phyloP scores from a whole-genome alignment of 2,113 vertebrate genomes.

The Spilogale gracilis region DNA sequence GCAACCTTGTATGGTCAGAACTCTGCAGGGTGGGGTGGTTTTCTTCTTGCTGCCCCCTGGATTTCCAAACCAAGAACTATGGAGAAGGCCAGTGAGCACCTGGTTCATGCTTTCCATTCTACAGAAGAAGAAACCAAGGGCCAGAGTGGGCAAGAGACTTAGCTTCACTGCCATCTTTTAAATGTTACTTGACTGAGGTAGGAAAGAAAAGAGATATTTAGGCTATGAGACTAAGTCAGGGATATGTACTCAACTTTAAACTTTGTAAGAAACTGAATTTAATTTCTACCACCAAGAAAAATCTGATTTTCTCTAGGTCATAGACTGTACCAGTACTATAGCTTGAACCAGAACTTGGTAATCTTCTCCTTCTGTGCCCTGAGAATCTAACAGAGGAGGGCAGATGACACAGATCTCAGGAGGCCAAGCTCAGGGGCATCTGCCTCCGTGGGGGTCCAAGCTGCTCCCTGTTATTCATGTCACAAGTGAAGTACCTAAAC shows the following conservation, averaged over 20 bases:
- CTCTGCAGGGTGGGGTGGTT: background rate
- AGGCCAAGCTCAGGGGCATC: background rate
- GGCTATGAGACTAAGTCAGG: background rate
- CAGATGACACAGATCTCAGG: background rate
- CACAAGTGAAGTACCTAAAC: background rate
- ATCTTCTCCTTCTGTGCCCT: background rate
- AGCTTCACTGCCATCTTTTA: background rate
- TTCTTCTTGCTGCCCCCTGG: background rate
- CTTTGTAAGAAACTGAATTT: background rate
- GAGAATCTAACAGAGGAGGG: background rate
- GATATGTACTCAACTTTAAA: background rate
- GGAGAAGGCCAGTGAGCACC: background rate
- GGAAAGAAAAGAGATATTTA: background rate
- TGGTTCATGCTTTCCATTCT: background rate
- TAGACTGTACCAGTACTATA: background rate
- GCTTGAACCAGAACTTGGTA: background rate
- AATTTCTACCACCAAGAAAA: background rate
- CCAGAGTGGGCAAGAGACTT: background rate
- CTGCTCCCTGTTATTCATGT: background rate
- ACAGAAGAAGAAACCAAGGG: background rate
- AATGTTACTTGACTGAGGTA: background rate
- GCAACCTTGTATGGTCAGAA: background rate
- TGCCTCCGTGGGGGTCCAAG: background rate
- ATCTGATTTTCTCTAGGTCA: background rate
- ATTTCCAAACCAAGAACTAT: background rate